Evolutionary conservation across 2,888 invertebrate species (phyloP), one percentile per base, ranked within the genome.

Genomic region (Podabrus alpinus): DNA sequence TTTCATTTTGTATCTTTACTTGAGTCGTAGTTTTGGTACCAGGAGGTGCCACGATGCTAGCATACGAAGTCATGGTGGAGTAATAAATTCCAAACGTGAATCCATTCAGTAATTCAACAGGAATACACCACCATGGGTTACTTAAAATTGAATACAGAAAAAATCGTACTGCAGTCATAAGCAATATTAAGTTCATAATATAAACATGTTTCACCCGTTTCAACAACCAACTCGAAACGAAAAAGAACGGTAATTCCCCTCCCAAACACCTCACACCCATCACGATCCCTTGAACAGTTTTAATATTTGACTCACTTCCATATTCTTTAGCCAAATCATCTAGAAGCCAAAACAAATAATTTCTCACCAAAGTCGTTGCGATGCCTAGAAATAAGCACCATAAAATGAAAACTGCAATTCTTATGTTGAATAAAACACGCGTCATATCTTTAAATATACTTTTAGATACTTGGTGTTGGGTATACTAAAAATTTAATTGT

Each of bases 11-110:
- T n/a, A 64, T 17, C 78, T 78, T 83, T 86, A 93, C 93, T 90
- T 95, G 95, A 83, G 96, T 92, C 13, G 97, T 96, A 0, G 95
- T 94, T 86, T 95, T 94, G 0, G 94, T 94, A 10, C 96, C 96
- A 0, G 93, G 91, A 1, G 95, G 95, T 1, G 96, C 93, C 0
- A 95, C 91, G 76, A 94, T 91, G 83, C 93, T 94, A 0, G 96
- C 96, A 86, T 96, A 97, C 0, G 95, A 95, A 15, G 95, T 93
- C 94, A 96, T 95, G 10, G 95, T 93, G 0, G 96, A 92, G 86
- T 95, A 97, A 83, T 95, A 95, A 84, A 97, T 90, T 16, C 97
- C 97, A 85, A 95, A 95, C 0, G 97, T 96, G 16, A 97, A 88
- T 0, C 97, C 97, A 86, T 97, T 96, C 9, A 95, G 87, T 76